Conservation (phyloP, 2,888 invertebrate genomes). For the Chalcosyrphus nemorum region DNA sequence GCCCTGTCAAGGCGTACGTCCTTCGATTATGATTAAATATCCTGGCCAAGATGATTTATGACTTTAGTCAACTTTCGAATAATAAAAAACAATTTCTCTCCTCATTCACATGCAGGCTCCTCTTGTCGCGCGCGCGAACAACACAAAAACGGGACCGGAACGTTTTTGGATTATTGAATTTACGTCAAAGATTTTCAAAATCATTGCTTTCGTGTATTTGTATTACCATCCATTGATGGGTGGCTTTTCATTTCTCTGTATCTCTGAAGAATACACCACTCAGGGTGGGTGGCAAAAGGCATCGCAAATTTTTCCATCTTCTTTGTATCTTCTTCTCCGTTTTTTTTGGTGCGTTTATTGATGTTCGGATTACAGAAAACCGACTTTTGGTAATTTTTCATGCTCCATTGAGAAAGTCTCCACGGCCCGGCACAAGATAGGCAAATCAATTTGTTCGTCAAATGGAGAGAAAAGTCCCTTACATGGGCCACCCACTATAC, state of each 20-base stretch:
- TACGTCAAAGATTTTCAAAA: conserved; percentile 73
- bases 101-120: conserved; percentile 61
- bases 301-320: conserved; percentile 11
- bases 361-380: conserved; percentile 70
- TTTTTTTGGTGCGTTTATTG: conserved; percentile 57
- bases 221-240: conserved; percentile 60
- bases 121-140: conserved; percentile 24
- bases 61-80: conserved; percentile 72
- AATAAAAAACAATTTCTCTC: conserved; percentile 71
- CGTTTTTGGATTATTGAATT: conserved; percentile 70
- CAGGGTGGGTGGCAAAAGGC: background rate
- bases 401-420: conserved; percentile 71
- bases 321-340: background rate
- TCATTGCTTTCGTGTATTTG: conserved; percentile 70
- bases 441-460: conserved; percentile 73
- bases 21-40: conserved; percentile 73
- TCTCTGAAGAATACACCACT: conserved; percentile 20
- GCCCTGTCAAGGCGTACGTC: conserved; percentile 67
- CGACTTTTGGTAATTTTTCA: conserved; percentile 73
- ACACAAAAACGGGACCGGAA: conserved; percentile 35
- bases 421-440: conserved; percentile 56
- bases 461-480: conserved; percentile 45
- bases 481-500: conserved; percentile 43
- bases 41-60: conserved; percentile 71
- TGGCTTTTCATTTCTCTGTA: conserved; percentile 26